Evolutionary conservation across 1,140 invertebrate species (phyloP).

Genomic region (Bombus vancouverensis): DNA sequence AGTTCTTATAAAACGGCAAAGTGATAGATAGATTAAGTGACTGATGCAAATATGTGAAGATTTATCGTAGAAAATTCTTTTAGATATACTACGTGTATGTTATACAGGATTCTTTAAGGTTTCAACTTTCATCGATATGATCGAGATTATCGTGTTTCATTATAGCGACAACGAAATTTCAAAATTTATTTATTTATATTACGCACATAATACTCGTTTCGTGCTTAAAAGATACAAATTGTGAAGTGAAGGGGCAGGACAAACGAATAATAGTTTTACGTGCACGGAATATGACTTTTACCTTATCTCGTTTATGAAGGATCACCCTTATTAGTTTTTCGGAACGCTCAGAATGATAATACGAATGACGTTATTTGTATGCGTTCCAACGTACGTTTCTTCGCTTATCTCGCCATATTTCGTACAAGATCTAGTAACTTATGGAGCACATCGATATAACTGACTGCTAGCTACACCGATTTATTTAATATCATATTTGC

Average conservation of each 20-base stretch:
- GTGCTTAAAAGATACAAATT: not conserved
- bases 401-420: not conserved
- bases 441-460: too few species aligned
- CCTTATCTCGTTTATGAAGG: conserved; percentile 15
- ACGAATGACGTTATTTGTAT: not conserved
- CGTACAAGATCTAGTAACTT: not conserved
- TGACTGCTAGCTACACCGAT: not conserved
- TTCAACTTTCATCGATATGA: too few species aligned
- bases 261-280: conserved; percentile 8
- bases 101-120: too few species aligned
- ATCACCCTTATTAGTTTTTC: not conserved
- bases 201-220: not conserved
- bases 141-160: too few species aligned
- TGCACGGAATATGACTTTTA: not conserved
- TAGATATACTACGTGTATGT: too few species aligned
- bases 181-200: not conserved
- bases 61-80: too few species aligned
- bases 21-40: too few species aligned
- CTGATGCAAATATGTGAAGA: too few species aligned
- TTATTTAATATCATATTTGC: not conserved
- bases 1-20: not conserved
- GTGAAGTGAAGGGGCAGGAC: not conserved
- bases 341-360: not conserved
- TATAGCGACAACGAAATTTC: too few species aligned
- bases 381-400: conserved; percentile 23